Evolutionary conservation across 2,888 invertebrate genomes (phyloP), one percentile per base, ranked within the genome.

Genomic region (Oligia fasciuncula): DNA sequence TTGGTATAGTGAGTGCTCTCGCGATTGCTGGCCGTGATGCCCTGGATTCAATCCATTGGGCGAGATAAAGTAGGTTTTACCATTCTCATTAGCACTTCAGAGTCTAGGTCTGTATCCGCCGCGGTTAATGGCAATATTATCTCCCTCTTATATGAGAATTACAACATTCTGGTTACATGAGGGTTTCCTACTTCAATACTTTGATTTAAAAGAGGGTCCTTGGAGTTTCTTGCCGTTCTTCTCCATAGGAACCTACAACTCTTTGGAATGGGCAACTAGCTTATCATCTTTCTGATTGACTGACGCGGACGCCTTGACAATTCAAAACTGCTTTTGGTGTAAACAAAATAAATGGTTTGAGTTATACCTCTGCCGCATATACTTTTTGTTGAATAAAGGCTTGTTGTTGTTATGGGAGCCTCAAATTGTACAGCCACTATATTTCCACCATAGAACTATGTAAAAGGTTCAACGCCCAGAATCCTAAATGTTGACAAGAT

Each of bases 401-500:
- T 17, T 29, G 17, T 49, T 29, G 23, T 49, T 14, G 11, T 11
- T 29, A 57, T 4, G 49, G 4, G 2, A 67, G 9, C 9, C 29
- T 8, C 1, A 19, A 40, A n/a, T 19, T 43, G 23, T 40, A 29
- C 9, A 71, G 23, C 2, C n/a, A 51, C 35, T 54, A 43, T 1
- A 72, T 67, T 63, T 71, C 19, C 62, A 51, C 46, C 46, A 57
- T 54, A 68, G 40, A 63, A 79, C 81, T 71, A 65, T 54, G 66
- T 70, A 65, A 29, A 67, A 62, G 72, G 80, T 83, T 85, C 86
- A 80, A 75, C 69, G 84, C 43, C 76, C 73, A 74, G 81, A 69
- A 73, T 74, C 79, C 80, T 80, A 80, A 85, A 86, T 79, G 77
- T 84, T 81, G 77, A 82, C 85, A 77, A 76, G 81, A 86, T 84